Evolutionary conservation across 2,888 invertebrate genomes (phyloP).

Genomic region (Drosophila hamatofila): DNA sequence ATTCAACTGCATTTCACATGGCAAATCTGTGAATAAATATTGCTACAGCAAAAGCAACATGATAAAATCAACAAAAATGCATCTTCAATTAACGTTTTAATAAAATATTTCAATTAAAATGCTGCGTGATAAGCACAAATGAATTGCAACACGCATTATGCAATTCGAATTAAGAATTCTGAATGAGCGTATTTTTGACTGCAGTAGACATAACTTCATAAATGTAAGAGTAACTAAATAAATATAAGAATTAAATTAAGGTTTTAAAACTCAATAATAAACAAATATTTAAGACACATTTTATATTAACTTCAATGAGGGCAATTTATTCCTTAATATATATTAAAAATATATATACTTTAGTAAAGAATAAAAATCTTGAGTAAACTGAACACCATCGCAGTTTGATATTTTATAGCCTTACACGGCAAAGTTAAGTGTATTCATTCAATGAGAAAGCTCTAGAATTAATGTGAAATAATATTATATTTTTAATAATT

Average conservation of each 20-base stretch:
- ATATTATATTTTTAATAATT: too few species aligned
- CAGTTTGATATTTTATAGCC: too few species aligned
- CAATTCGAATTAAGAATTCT: background rate
- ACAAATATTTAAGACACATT: background rate
- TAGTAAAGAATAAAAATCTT: too few species aligned
- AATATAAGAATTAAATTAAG: background rate
- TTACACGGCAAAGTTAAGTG: too few species aligned
- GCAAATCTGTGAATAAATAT: constrained; percentile 6
- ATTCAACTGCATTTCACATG: constrained; percentile 12
- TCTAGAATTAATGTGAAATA: background rate
- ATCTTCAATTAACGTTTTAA: constrained; percentile 16
- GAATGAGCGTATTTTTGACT: background rate
- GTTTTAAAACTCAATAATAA: background rate
- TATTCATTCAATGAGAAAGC: too few species aligned
- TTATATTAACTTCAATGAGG: background rate
- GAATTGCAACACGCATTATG: background rate
- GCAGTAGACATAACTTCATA: background rate
- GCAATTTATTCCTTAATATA: too few species aligned
- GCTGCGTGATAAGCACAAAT: background rate
- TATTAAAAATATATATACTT: too few species aligned
- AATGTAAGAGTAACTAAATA: background rate
- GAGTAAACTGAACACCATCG: too few species aligned
- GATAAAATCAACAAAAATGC: constrained; percentile 2
- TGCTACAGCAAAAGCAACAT: background rate
- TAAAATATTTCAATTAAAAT: constrained; percentile 31